Evolutionary conservation across 2,113 vertebrate species (phyloP).

Genomic region (Pygoscelis antarcticus): DNA sequence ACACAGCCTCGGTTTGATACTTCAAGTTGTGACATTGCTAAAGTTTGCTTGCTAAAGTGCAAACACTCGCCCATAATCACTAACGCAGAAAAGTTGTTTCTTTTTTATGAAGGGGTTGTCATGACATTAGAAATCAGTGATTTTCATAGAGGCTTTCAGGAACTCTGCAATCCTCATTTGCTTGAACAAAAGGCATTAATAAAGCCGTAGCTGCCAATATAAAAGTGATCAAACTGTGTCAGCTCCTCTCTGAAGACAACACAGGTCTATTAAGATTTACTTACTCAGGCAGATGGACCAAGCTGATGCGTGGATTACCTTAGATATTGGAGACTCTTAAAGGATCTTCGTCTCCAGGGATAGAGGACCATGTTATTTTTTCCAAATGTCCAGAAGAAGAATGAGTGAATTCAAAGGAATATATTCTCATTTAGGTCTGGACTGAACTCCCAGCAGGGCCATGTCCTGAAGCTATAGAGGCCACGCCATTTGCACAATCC

Average conservation of each 20-base stretch:
- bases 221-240: constrained; percentile 30
- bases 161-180: neutral
- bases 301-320: neutral
- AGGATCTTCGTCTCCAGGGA: constrained; percentile 28
- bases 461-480: constrained; percentile 54
- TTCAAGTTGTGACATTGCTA: neutral
- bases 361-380: neutral
- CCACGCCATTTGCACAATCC: constrained; percentile 3
- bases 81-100: neutral
- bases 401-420: constrained; percentile 49
- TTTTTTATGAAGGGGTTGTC: neutral
- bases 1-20: neutral
- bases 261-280: constrained; percentile 25
- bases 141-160: neutral
- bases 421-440: constrained; percentile 29
- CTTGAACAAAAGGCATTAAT: constrained; percentile 42
- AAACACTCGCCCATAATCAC: neutral
- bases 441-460: constrained; percentile 34
- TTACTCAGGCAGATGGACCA: constrained; percentile 9
- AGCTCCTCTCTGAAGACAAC: constrained; percentile 5
- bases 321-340: constrained; percentile 16
- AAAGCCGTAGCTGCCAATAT: neutral
- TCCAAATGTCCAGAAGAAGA: constrained; percentile 44
- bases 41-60: neutral
- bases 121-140: neutral